Evolutionary conservation across 2,888 invertebrate species (phyloP), one percentile per base, ranked within the genome.

Genomic region (Drosophila ustulata): DNA sequence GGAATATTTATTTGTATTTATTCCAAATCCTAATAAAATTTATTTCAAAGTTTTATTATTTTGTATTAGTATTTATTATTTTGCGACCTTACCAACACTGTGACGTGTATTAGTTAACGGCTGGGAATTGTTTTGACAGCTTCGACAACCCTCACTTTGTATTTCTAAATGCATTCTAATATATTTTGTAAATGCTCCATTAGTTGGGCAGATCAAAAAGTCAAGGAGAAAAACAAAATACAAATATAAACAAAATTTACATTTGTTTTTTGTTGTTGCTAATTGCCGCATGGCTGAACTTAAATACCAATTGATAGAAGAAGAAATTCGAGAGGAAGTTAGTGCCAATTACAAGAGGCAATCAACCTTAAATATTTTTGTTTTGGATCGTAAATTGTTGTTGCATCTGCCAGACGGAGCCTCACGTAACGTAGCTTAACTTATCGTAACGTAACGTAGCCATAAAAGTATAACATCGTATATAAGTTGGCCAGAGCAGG

Each of bases 291-390:
- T 88, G 63, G 67, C 69, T 82, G 45, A 69, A 64, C 57, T 59
- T 52, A 66, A 67, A 67, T 64, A 32, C 28, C 52, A 66, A 41
- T 59, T 47, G 43, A 30, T 49, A 34, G 66, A 57, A 49, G 66
- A 62, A 49, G 32, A 63, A 47, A 63, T 61, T 51, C 64, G 39
- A 34, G 51, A 45, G 32, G 49, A 52, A 50, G 71, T 69, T 74
- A 74, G 55, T 75, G 64, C 53, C 86, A 79, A 85, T 87, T 82
- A 77, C 77, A 66, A 66, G 67, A 85, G 37, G 68, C 89, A 88
- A 82, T 82, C 80, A 82, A 68, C 69, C 73, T 63, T 71, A 71
- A 82, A 86, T 71, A 61, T 76, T 18, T 18, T 18, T 78, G 71
- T 79, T 75, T 75, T 69, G 67, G 28, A 26, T 56, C 63, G 58